phyloP scores from a whole-genome alignment of 2,113 vertebrate genomes.

The Mesitornis unicolor region DNA sequence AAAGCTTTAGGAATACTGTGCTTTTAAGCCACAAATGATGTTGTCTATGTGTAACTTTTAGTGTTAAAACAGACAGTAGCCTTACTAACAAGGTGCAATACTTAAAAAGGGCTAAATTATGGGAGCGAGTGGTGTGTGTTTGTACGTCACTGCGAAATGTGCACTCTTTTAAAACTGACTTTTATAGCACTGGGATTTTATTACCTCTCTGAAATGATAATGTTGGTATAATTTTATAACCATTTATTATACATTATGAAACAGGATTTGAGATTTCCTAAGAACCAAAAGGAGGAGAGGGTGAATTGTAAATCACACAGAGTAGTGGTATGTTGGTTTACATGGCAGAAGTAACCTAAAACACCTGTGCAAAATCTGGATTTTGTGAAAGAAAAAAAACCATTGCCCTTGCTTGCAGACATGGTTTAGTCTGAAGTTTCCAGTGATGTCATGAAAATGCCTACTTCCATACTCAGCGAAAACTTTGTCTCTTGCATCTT shows the following conservation, averaged over 20 bases:
- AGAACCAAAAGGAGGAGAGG: background rate
- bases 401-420: background rate
- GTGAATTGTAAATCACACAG: background rate
- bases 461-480: background rate
- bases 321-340: background rate
- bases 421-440: background rate
- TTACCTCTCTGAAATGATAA: background rate
- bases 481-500: background rate
- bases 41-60: background rate
- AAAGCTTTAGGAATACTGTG: background rate
- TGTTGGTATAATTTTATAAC: background rate
- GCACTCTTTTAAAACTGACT: conserved; percentile 3
- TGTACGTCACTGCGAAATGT: background rate
- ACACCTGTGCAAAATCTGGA: background rate
- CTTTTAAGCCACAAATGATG: background rate
- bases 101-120: conserved; percentile 58
- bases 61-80: conserved; percentile 7
- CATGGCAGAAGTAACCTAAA: background rate
- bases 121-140: background rate
- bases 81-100: conserved; percentile 65
- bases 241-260: background rate
- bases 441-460: background rate
- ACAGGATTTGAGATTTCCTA: background rate
- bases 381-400: background rate
- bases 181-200: background rate